Percentiles rank a stretch among this genome's conserved stretches.
Conservation (phyloP, 2,113 vertebrate genomes). For the Chascanopsetta lugubris region DNA sequence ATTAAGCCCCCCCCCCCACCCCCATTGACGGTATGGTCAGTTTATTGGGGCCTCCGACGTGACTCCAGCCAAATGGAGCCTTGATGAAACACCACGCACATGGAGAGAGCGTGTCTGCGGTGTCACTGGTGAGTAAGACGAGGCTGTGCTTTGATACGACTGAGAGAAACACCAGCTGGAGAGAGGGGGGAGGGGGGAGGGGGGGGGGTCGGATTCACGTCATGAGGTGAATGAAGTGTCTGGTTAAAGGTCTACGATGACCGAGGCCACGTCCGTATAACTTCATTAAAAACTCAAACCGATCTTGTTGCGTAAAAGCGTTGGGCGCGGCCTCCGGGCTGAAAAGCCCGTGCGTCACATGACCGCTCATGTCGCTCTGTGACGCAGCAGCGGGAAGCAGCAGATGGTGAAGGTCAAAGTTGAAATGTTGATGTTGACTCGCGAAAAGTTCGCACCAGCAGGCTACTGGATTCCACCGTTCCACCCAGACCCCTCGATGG, state of each 20-base stretch:
- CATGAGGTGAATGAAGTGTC: conserved; percentile 19
- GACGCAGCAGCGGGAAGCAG: too few relatives aligned
- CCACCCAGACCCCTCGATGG: too few relatives aligned
- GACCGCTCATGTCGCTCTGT: too few relatives aligned
- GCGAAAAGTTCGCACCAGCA: too few relatives aligned
- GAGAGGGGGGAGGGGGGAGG: not conserved
- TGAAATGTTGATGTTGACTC: too few relatives aligned
- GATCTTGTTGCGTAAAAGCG: too few relatives aligned
- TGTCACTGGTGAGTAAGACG: conserved; percentile 33
- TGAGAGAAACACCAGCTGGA: conserved; percentile 25
- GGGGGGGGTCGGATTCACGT: conserved; percentile 25
- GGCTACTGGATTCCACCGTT: too few relatives aligned
- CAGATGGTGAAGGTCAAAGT: too few relatives aligned
- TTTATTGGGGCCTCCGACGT: conserved; percentile 55
- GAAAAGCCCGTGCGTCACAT: too few relatives aligned
- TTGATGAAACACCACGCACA: conserved; percentile 45
- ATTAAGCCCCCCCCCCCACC: conserved; percentile 27
- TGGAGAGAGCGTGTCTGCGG: conserved; percentile 7
- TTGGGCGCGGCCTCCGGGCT: too few relatives aligned
- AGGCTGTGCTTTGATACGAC: conserved; percentile 26
- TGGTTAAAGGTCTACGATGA: conserved; percentile 30
- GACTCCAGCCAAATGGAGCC: conserved; percentile 52
- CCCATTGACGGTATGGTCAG: conserved; percentile 54
- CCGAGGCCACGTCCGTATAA: too few relatives aligned
- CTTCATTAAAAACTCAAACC: too few relatives aligned